Base-by-base conservation (phyloP, 2,113 vertebrate genomes). In the Cebus imitator region DNA sequence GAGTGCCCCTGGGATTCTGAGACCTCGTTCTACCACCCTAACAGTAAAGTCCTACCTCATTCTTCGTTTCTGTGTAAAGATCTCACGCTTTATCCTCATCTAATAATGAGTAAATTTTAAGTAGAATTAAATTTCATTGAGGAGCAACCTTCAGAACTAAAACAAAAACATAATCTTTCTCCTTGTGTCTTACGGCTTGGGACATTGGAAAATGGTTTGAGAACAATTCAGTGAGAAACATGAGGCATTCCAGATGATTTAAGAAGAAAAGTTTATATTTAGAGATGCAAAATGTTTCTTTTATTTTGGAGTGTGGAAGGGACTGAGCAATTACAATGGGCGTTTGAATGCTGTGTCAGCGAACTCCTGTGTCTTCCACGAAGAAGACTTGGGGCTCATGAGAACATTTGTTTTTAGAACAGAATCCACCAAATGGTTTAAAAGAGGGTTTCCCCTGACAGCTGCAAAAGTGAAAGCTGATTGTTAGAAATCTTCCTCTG, bases 281-380 rank as follows among this genome's bases (percentile, higher is more conserved):
- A 5, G 18, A 3, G 17, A 23, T 72, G 32, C 25, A 4, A 6
- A 16, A 1, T 37, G 40, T 27, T 9, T 43, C 50, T 57, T 78
- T 8, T 9, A 0, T 45, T 21, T 6, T 1, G 0, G 37, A 58
- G 6, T 8, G 3, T 8, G 50, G 13, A 8, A 64, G n/a, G 48
- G 21, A 52, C 16, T 10, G 2, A 2, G 20, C 12, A 0, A 0
- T 18, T 5, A 2, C n/a, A 7, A 0, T 3, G 52, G 50, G 5
- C 0, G 0, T 12, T 8, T 5, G 8, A 3, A 40, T 0, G 4
- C 0, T 3, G 23, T 5, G 4, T 30, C 25, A 3, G 8, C 48
- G 30, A 3, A 3, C 3, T 13, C n/a, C 1, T 1, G 11, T 5
- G 1, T 16, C 27, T 35, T 27, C 52, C 0, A 1, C 0, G 35